phyloP scores from a whole-genome alignment of 30 jellyfish, hydroid and myxozoan genomes.

The Hydra vulgaris region DNA sequence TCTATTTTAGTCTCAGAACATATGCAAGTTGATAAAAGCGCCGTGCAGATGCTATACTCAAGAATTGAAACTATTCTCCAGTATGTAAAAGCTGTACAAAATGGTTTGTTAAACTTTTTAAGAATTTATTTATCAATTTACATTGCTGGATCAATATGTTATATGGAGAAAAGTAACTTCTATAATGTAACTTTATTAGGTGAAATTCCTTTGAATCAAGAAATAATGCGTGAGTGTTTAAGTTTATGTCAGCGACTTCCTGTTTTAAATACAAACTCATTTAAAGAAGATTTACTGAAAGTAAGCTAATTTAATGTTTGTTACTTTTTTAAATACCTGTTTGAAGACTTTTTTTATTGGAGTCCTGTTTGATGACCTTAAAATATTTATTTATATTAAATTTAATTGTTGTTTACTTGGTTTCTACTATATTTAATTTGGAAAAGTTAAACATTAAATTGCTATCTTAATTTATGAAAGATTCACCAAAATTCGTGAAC shows the following conservation, averaged over 20 bases:
- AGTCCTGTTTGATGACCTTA: no score
- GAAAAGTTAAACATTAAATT: no score
- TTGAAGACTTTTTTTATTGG: no score
- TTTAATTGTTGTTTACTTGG: no score
- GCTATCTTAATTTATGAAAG: no score
- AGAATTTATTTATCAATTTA: background rate
- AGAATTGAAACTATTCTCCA: conserved; percentile 64
- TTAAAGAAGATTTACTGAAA: conserved; percentile 67
- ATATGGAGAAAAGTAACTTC: no score
- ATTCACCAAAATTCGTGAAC: no score
- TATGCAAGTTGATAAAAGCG: conserved; percentile 81
- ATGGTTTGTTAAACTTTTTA: conserved; percentile 38
- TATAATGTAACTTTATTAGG: conserved; percentile 28
- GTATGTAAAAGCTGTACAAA: conserved; percentile 78
- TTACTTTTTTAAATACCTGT: background rate
- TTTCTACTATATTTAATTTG: no score
- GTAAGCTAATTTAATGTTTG: conserved; percentile 27
- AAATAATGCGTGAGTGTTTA: conserved; percentile 74
- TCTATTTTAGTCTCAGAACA: conserved; percentile 75
- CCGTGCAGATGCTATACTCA: conserved; percentile 73
- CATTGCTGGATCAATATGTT: background rate
- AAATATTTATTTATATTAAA: no score
- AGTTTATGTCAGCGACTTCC: conserved; percentile 98
- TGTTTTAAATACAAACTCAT: conserved; percentile 62
- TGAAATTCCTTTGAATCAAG: conserved; percentile 72